Base-by-base conservation (phyloP, 2,797 vertebrate species). In the Valencia hispanica region DNA sequence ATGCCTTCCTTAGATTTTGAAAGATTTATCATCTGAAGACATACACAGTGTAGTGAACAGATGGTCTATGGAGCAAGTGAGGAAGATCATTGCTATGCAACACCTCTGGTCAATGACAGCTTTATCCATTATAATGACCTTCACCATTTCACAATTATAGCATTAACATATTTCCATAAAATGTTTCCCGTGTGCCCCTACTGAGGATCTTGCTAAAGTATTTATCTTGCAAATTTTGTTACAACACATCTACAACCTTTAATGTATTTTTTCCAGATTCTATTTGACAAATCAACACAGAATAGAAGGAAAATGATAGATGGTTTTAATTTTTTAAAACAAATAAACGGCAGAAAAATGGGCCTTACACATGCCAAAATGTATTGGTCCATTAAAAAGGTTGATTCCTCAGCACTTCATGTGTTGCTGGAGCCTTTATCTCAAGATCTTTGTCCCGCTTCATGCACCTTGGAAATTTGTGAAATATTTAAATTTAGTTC, bases 1-100 rank as follows among this genome's bases (percentile, higher is more conserved):
- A 70, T n/a, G 50, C 32, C 68, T 69, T 70, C n/a, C 47, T 77
- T 69, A 74, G 59, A 41, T 55, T 81, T 86, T 66, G 25, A 68
- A 10, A 68, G 27, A 74, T 86, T 47, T 57, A 72, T 87, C 66
- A 77, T 59, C 61, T 66, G 39, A 79, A 75, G 36, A 59, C 25
- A 30, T 36, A 20, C 32, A 41, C 57, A 39, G 43, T 30, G 63
- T 14, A 4, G 22, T 43, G 18, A 32, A 43, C 71, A 68, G 39
- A 72, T 72, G 50, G 20, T 30, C 14, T n/a, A 34, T 68, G 22
- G 69, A 41, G 14, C 20, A 27, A 51, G 43, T 34, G 65, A 63
- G 14, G 8, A 79, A 18, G n/a, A 15, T 57, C 66, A 50, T 69
- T 48, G 55, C 72, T 57, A 18, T 39, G 41, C 41, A 72, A 50